These are phyloP conservation scores for Plemyria rubiginata DNA, from an alignment of 2,888 invertebrate genomes.

Conservation along the genomic window DNA sequence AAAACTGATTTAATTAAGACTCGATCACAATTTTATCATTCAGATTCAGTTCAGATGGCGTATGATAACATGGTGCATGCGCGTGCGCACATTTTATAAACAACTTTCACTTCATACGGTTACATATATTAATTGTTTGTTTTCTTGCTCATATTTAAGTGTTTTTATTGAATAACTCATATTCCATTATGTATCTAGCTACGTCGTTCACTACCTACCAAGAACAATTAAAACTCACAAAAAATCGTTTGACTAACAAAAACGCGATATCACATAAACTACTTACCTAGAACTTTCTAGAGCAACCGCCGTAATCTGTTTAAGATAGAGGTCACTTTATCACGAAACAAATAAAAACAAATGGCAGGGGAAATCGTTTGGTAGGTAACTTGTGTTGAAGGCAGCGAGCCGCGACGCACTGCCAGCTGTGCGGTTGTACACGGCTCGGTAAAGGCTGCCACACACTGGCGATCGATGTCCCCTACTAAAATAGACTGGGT, in stretches of 20 bases:
- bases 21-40: slow-evolving; percentile 1
- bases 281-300: slow-evolving; percentile 18
- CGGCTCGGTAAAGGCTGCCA: slow-evolving; percentile 13
- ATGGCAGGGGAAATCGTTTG: slow-evolving; percentile 37
- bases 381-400: slow-evolving; percentile 48
- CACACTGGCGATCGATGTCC: slow-evolving; percentile 12
- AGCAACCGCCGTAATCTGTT: slow-evolving; percentile 2
- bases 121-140: not conserved
- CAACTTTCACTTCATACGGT: slow-evolving; percentile 13
- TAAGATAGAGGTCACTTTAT: slow-evolving; percentile 10
- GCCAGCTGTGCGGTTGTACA: slow-evolving; percentile 45
- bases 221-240: no score
- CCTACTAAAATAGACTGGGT: no score
- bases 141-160: no score
- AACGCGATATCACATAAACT: not conserved
- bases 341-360: slow-evolving; percentile 26
- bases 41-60: not conserved
- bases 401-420: slow-evolving; percentile 66
- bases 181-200: no score
- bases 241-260: not conserved
- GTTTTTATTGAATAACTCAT: no score
- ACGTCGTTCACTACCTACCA: no score
- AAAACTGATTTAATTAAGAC: not conserved
- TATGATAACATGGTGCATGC: not conserved
- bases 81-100: slow-evolving; percentile 11